These are phyloP conservation scores for Periophthalmus magnuspinnatus DNA, from an alignment of 2,797 vertebrate species.

Conservation along the genomic window DNA sequence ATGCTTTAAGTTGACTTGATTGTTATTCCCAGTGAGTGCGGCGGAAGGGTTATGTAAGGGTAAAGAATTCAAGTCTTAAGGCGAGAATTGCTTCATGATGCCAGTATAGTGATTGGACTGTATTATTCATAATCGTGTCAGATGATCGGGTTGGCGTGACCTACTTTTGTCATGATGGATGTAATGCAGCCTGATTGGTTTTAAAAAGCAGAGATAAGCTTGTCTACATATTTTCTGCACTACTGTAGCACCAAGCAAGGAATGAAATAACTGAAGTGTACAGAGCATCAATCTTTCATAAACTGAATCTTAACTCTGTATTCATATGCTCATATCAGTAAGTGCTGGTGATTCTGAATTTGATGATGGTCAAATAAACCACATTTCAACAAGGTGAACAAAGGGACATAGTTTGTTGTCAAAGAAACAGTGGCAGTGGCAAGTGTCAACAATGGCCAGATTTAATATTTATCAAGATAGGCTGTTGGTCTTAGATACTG, in stretches of 20 bases:
- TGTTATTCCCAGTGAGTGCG: neutral
- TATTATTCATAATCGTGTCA: slow-evolving; percentile 36
- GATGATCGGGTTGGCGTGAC: slow-evolving; percentile 36
- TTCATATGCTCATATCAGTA: neutral
- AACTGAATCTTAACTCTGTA: neutral
- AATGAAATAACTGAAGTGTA: neutral
- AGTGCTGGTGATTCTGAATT: neutral
- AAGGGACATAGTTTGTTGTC: too few species aligned
- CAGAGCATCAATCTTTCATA: neutral
- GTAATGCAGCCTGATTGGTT: slow-evolving; percentile 29
- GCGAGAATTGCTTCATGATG: slow-evolving; percentile 14
- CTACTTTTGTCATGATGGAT: slow-evolving; percentile 40
- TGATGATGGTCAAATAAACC: neutral
- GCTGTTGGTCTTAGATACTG: too few species aligned
- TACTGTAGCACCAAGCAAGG: neutral
- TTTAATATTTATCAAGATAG: too few species aligned
- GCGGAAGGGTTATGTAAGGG: neutral
- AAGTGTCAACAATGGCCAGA: too few species aligned
- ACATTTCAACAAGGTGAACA: neutral
- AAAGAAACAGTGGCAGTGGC: too few species aligned
- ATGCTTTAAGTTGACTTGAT: neutral
- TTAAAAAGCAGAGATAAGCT: slow-evolving; percentile 20
- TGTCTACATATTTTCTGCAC: slow-evolving; percentile 15
- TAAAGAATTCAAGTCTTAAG: slow-evolving; percentile 9
- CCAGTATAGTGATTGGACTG: slow-evolving; percentile 13